Base-by-base conservation (phyloP, 1,140 invertebrate species). In the Tigriopus japonicus region DNA sequence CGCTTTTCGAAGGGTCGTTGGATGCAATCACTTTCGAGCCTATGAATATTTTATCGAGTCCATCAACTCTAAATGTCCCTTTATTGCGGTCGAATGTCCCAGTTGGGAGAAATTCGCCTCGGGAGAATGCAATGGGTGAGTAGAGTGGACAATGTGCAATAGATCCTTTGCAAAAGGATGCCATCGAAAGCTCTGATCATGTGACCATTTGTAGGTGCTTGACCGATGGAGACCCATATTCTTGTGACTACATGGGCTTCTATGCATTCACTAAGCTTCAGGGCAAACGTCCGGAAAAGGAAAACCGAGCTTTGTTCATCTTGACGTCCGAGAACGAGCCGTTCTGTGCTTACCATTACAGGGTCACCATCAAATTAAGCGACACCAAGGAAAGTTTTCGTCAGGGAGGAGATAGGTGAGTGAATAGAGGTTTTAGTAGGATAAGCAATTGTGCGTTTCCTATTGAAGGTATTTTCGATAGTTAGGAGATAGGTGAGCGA, bases 41-140 rank as follows among this genome's bases (percentile, higher is more conserved):
- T 81, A 87, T 66, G 81, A 88, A 64, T 84, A 82, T 66, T 93
- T 90, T 68, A 84, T 79, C 0, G 88, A 93, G 69, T 89, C 85
- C 59, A 83, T 94, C 52, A 81, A 81, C 14, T 61, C 64, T 1
- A 68, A 72, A 0, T 91, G 87, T 67, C 77, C 80, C 0, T 90
- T 86, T 68, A 70, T 81, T 62, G 80, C 80, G 0, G 80, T 87
- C 41, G 79, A 83, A 21, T 92, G 88, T 17, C 63, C 52, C 42
- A 67, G 58, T 43, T 71, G 64, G 73, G 80, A 84, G 59, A 78
- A 79, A 67, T 91, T 85, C 69, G 71, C 77, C 60, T 76, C 75
- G 42, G 85, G 84, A 9, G 75, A 78, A 24, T 93, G 87, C 69
- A 81, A 81, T 62, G 78, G 78, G 60, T 87, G 63, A 61, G 62